These are phyloP conservation scores for Mesoligia furuncula DNA, from an alignment of 2,888 invertebrate genomes.

Conservation along the genomic window DNA sequence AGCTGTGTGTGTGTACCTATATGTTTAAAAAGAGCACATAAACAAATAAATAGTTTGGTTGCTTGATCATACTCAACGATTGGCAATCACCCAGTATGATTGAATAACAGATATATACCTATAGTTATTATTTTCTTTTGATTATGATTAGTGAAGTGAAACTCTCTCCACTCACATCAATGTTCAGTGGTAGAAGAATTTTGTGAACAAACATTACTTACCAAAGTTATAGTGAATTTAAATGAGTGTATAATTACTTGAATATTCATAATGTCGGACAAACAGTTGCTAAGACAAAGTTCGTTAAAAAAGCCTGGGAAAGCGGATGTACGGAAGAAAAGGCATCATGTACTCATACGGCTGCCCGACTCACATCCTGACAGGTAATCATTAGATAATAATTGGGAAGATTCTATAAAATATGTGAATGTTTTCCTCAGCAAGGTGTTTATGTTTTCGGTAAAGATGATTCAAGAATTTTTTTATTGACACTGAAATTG, in stretches of 20 bases:
- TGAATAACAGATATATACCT: not conserved
- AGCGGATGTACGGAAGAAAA: constrained; percentile 69
- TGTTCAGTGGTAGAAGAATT: not conserved
- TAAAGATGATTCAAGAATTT: not conserved
- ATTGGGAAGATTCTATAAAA: not conserved
- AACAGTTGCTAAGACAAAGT: constrained; percentile 77
- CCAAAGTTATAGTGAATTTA: constrained; percentile 3
- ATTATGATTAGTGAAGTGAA: not conserved
- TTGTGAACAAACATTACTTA: not conserved
- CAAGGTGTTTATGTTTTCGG: not conserved
- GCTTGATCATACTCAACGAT: not conserved
- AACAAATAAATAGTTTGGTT: not conserved
- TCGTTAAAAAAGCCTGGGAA: constrained; percentile 77
- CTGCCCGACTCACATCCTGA: constrained; percentile 76
- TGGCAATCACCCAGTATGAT: constrained; percentile 1
- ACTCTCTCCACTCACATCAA: not conserved
- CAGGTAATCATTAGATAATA: constrained; percentile 70
- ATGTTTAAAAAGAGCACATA: constrained; percentile 7
- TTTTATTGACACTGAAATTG: not conserved
- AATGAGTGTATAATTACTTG: not conserved
- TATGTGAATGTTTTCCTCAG: not conserved
- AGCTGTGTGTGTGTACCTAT: not conserved
- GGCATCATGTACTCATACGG: constrained; percentile 81
- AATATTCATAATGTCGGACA: constrained; percentile 77
- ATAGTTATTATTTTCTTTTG: not conserved